Base-by-base conservation (phyloP, 2,797 vertebrate species). In the Oreonectes daqikongensis region DNA sequence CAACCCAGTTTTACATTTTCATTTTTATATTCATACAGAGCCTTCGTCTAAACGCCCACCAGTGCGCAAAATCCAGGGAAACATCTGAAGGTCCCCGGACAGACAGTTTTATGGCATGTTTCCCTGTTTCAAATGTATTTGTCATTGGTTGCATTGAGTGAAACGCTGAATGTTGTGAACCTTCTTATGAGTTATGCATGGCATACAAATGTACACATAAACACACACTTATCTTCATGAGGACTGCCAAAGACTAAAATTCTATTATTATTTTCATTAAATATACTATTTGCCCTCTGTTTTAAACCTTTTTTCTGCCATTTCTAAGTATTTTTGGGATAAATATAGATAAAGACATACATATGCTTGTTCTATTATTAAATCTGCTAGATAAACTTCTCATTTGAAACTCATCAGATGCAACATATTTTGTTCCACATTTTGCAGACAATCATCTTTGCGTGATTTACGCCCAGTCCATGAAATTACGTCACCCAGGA, bases 1-100 rank as follows among this genome's bases (percentile, higher is more conserved):
- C 20, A 63, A 24, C 26, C 69, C 73, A 79, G 79, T 57, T 63
- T 69, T 70, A 66, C 63, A 64, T 80, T 78, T 75, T 86, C 44
- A 57, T 81, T 5, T 55, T 69, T 68, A 52, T 42, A 44, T 69
- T 78, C 35, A 65, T 24, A 30, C 59, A 48, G 35, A 69, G 55
- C 22, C 46, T 69, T 63, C 61, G 12, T 64, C 28, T 48, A 57
- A 72, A 53, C 65, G 7, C 77, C 73, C 82, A 80, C 78, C 68
- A 24, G 46, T 73, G 22, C 15, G 63, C 10, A 64, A 40, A 52
- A 81, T 68, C 14, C 52, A 12, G 35, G 53, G 53, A 69, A 79
- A 55, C 7, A 53, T 28, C 10, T 5, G 7, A 57, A 24, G 22
- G 3, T 22, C 52, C 52, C 10, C 5, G 26, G 26, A 28, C 14